These are phyloP conservation scores for Charadrius vociferus DNA, from an alignment of 2,113 vertebrate species.

Conservation along the genomic window DNA sequence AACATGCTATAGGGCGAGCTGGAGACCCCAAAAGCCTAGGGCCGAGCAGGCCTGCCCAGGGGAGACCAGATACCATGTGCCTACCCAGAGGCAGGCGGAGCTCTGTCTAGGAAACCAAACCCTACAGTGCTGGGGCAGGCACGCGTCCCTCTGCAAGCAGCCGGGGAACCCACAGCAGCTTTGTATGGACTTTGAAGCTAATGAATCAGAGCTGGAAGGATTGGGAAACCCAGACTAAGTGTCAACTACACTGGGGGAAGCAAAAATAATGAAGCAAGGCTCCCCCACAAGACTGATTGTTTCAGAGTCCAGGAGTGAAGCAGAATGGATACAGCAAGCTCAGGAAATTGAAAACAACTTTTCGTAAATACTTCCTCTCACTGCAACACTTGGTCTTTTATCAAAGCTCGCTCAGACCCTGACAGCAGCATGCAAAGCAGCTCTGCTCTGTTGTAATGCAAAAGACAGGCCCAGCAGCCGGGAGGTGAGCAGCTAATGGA, in stretches of 20 bases:
- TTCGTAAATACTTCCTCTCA: slow-evolving; percentile 39
- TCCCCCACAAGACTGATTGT: slow-evolving; percentile 3
- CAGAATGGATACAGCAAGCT: slow-evolving; percentile 19
- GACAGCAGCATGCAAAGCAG: neutral
- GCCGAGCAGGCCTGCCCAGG: neutral
- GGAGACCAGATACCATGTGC: accelerated
- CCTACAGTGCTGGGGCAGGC: neutral
- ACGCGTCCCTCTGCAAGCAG: neutral
- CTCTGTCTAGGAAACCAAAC: neutral
- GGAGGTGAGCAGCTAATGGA: slow-evolving; percentile 3
- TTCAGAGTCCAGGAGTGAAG: neutral
- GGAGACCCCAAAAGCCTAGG: neutral
- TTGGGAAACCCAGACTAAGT: neutral
- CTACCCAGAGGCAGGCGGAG: neutral
- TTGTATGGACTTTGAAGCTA: neutral
- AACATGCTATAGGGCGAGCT: neutral
- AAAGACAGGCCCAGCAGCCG: neutral
- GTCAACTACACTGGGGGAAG: neutral
- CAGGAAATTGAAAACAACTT: slow-evolving; percentile 64
- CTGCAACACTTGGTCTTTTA: slow-evolving; percentile 35
- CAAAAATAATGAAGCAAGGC: neutral
- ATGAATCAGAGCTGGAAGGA: neutral
- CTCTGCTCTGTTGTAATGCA: neutral
- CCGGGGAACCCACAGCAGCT: neutral
- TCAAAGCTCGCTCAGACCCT: neutral